Percentiles rank a stretch among this genome's conserved stretches.
These are phyloP conservation scores for Nomada fucata DNA, from an alignment of 2,888 invertebrate genomes.

Conservation along the genomic window DNA sequence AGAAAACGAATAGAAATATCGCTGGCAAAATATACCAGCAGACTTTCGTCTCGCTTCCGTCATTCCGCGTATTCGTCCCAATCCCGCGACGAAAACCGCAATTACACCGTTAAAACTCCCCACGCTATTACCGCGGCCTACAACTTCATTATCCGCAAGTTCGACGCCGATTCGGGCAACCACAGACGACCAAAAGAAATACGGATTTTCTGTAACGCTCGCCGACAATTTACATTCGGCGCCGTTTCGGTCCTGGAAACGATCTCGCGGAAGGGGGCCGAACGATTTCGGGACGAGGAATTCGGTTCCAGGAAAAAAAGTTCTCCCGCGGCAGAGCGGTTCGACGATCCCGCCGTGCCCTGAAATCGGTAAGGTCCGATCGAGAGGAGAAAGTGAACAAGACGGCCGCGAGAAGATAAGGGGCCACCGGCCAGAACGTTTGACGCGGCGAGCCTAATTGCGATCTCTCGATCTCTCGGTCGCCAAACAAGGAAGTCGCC, in stretches of 20 bases:
- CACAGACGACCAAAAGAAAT: not conserved
- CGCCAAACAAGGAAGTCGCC: slow-evolving; percentile 75
- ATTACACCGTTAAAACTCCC: slow-evolving; percentile 1
- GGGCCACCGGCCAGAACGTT: slow-evolving; percentile 69
- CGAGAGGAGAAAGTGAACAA: slow-evolving; percentile 69
- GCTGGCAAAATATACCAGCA: too few relatives aligned
- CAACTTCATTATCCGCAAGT: not conserved
- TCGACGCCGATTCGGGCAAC: too few relatives aligned
- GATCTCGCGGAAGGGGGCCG: not conserved
- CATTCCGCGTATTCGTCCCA: too few relatives aligned
- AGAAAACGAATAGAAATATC: too few relatives aligned
- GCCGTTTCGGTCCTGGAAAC: not conserved
- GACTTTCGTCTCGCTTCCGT: too few relatives aligned
- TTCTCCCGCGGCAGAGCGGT: slow-evolving; percentile 37
- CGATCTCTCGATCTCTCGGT: slow-evolving; percentile 72
- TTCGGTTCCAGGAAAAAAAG: slow-evolving; percentile 40
- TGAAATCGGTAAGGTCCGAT: slow-evolving; percentile 66
- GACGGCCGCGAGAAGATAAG: slow-evolving; percentile 63
- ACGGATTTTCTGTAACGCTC: not conserved
- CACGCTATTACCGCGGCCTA: too few relatives aligned
- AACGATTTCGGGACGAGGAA: slow-evolving; percentile 10
- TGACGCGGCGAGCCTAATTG: slow-evolving; percentile 77
- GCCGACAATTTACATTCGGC: not conserved
- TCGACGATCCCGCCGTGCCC: slow-evolving; percentile 52
- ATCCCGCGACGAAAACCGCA: too few relatives aligned